Base-by-base conservation (phyloP, 2,888 invertebrate genomes). In the Pristionchus entomophagus region DNA sequence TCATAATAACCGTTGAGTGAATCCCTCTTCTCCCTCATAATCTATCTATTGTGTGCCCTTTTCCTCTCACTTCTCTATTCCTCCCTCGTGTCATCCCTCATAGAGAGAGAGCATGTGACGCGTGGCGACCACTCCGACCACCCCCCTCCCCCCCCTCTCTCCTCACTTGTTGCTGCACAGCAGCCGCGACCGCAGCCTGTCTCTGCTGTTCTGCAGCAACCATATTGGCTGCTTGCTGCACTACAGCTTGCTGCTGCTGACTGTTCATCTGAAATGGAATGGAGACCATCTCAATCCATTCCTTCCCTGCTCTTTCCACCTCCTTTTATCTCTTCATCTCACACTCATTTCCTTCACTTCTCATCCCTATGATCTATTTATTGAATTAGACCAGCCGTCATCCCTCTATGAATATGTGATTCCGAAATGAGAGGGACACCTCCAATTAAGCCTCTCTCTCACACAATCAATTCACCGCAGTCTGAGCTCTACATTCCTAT, bases 151-250 rank as follows among this genome's bases (percentile, higher is more conserved):
- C 32, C 45, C 22, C 26, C 26, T 51, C 78, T 22, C 32, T 32
- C 51, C 19, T n/a, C 32, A 80, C 78, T 29, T 80, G 78, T 32
- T 51, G 78, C 49, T 80, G 78, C 49, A 80, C 78, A 51, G 78
- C 78, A 26, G 78, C 41, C 5, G 77, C 78, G 8, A 32, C 78
- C 32, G 29, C 32, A 22, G 49, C 51, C 35, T 80, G 78, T 80
- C 73, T 73, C 73, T 80, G 78, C n/a, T 80, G 78, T 22, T 80
- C 51, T 19, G 78, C 78, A 22, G 29, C 78, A 0, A 65, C 32
- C 14, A 80, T 22, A 80, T 22, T 49, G 10, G 51, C 78, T 0
- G 51, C 78, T 22, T 80, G 78, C 35, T 49, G 51, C 49, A 51
- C 78, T 2, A 51, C 51, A 17, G 49, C 51, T 26, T 80, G 78